These are phyloP conservation scores for Steinernema feltiae DNA, from an alignment of 1,140 invertebrate species.

Conservation along the genomic window DNA sequence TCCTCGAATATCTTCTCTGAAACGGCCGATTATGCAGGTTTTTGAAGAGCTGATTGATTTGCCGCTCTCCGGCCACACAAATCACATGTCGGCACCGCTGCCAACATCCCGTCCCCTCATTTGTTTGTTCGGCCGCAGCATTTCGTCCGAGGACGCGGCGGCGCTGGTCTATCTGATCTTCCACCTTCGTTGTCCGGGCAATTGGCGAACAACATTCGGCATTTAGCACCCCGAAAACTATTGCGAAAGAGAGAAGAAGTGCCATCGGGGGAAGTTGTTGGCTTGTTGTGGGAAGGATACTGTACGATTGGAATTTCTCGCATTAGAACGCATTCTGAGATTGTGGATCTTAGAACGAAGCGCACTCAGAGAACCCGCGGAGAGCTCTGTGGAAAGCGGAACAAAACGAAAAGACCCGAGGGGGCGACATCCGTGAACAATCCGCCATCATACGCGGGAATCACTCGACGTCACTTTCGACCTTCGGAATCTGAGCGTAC, in stretches of 20 bases:
- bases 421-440: too few relatives aligned
- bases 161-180: background rate
- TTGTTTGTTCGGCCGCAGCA: background rate
- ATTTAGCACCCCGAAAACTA: background rate
- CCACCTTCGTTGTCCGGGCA: background rate
- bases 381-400: too few relatives aligned
- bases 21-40: background rate
- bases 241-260: background rate
- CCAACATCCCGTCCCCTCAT: background rate
- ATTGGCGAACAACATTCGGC: background rate
- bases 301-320: background rate
- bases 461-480: too few relatives aligned
- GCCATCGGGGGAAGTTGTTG: too few relatives aligned
- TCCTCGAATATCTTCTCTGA: conserved; percentile 8
- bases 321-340: too few relatives aligned
- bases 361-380: too few relatives aligned
- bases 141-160: background rate
- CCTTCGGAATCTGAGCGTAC: background rate
- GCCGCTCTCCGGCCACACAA: too few relatives aligned
- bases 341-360: too few relatives aligned
- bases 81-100: too few relatives aligned
- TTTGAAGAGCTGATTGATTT: too few relatives aligned
- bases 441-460: too few relatives aligned
- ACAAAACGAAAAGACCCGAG: too few relatives aligned
- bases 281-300: background rate